Evolutionary conservation across 1,140 invertebrate genomes (phyloP).

Genomic region (Tribolium castaneum): DNA sequence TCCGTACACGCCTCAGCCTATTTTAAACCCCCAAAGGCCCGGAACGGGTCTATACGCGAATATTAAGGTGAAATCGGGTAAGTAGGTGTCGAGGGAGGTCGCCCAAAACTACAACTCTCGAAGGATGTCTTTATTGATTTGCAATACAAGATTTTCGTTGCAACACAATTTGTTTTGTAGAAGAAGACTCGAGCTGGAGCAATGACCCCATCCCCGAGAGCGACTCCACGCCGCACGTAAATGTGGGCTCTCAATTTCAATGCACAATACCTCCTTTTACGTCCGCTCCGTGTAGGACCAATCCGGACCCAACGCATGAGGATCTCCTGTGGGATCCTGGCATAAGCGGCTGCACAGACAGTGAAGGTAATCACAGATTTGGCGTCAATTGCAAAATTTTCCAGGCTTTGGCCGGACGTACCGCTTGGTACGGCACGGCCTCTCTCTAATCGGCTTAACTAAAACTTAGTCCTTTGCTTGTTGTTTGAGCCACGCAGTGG

Average conservation of each 20-base stretch:
- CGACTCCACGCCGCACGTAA: constrained; percentile 79
- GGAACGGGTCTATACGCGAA: constrained; percentile 83
- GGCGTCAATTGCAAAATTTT: background rate
- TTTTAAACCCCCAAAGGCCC: constrained; percentile 88
- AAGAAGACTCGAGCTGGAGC: constrained; percentile 56
- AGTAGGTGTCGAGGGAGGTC: constrained; percentile 20
- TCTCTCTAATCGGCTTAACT: background rate
- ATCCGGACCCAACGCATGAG: constrained; percentile 68
- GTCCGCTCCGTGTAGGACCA: constrained; percentile 59
- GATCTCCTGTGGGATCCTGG: constrained; percentile 89
- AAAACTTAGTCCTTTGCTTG: constrained; percentile 37
- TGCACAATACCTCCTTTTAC: constrained; percentile 72
- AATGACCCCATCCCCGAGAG: constrained; percentile 64
- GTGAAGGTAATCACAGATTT: constrained; percentile 72
- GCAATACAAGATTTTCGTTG: background rate
- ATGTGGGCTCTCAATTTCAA: constrained; percentile 91
- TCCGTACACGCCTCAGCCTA: constrained; percentile 91
- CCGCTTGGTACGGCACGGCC: background rate
- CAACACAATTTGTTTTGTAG: constrained; percentile 35
- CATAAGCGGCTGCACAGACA: constrained; percentile 77
- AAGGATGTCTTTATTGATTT: too few species aligned
- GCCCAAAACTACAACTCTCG: background rate
- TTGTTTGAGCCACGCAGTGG: constrained; percentile 45
- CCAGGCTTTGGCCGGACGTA: background rate
- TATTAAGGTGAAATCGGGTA: constrained; percentile 53